Base-by-base conservation (phyloP, 2,113 vertebrate genomes). In the Plestiodon gilberti region DNA sequence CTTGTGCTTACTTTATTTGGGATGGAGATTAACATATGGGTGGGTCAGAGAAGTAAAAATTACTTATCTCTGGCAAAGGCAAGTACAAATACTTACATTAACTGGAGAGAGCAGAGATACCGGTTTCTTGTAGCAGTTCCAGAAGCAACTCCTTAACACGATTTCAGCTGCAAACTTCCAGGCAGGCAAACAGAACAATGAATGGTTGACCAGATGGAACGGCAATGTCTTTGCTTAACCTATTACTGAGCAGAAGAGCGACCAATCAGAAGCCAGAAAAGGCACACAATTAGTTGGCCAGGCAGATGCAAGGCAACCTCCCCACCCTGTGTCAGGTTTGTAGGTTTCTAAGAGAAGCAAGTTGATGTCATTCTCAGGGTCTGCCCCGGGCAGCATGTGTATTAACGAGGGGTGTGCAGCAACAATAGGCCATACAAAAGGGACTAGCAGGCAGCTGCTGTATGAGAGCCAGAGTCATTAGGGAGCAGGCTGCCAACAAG, bases 401-500 rank as follows among this genome's bases (percentile, higher is more conserved):
- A 98, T 98, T 98, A 98, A 97, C 91, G 89, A 98, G 97, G 97
- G 98, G 96, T 96, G 97, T 96, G 97, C 90, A 87, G 93, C 96
- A 97, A 99, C 98, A 99, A 99, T 98, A 96, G 96, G 94, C 94
- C 87, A 94, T 96, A 98, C 98, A 99, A 99, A 98, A 96, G 97
- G 90, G 95, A 95, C 97, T 94, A 96, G 97, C 94, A 97, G 98
- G 98, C 98, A 99, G 99, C 98, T 99, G 99, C 97, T 98, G 95
- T 90, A 94, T 95, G 97, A 98, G 97, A 96, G 95, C 96, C 95
- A 95, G 92, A 94, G 96, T 97, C 97, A 98, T 98, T 97, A 97
- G 97, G 96, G 94, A 97, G 96, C 97, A 96, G 96, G 95, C 98
- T 97, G 96, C 97, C 97, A 96, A 96, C 97, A 97, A 97, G 96